A percentile compares a stretch with the other conserved stretches of the same genome.
phyloP scores from a whole-genome alignment of 92 coral and sea anemone genomes.

The Epizoanthus rinbou region DNA sequence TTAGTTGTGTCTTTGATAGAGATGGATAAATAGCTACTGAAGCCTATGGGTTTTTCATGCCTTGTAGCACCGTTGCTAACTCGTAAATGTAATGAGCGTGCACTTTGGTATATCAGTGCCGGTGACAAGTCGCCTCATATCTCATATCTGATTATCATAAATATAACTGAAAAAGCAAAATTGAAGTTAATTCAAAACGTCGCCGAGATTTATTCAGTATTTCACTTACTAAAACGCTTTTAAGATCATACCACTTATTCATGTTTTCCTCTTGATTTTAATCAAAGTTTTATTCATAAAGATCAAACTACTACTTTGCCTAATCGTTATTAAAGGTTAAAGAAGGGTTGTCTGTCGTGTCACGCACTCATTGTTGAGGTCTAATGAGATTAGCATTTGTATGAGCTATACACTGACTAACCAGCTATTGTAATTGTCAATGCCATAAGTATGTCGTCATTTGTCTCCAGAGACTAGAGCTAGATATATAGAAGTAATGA shows the following conservation, averaged over 20 bases:
- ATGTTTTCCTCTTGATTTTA: neutral
- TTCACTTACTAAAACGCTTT: too few species aligned
- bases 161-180: too few species aligned
- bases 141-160: too few species aligned
- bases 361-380: constrained; percentile 31
- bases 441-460: neutral
- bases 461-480: constrained; percentile 23
- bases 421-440: constrained; percentile 6
- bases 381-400: constrained; percentile 33
- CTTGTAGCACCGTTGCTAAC: too few species aligned
- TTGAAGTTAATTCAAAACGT: too few species aligned
- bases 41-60: too few species aligned
- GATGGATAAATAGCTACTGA: neutral
- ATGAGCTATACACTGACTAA: constrained; percentile 19
- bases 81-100: too few species aligned
- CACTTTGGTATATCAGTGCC: too few species aligned
- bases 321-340: constrained; percentile 9
- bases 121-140: too few species aligned
- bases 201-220: too few species aligned
- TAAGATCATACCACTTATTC: neutral
- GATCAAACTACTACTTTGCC: neutral
- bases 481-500: neutral
- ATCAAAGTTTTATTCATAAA: neutral
- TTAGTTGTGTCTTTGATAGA: neutral
- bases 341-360: neutral